Conservation (phyloP, 2,888 invertebrate genomes). For the Geophilus truncorum region DNA sequence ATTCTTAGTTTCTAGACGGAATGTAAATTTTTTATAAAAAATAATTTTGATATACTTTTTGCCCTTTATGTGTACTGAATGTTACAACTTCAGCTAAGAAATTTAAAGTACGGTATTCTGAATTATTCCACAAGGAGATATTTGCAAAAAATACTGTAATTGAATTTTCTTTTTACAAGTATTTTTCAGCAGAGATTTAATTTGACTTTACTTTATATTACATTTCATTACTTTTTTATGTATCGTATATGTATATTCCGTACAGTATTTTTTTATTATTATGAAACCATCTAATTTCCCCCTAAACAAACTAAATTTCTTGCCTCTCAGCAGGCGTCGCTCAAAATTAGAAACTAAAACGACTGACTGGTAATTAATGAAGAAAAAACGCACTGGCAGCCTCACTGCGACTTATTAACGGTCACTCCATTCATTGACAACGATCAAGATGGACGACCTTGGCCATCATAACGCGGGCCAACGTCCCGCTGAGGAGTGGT, state of each 20-base stretch:
- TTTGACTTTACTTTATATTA: background rate
- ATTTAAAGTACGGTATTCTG: too few species aligned
- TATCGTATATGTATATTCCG: too few species aligned
- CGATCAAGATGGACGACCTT: constrained; percentile 13
- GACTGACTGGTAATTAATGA: background rate
- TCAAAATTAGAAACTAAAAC: background rate
- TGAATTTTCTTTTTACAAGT: too few species aligned
- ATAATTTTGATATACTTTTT: too few species aligned
- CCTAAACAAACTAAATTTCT: background rate
- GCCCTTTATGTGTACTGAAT: too few species aligned
- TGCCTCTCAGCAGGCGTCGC: background rate
- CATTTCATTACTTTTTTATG: background rate
- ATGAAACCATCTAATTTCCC: background rate
- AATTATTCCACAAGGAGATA: too few species aligned
- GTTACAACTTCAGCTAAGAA: too few species aligned
- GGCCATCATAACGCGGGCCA: background rate
- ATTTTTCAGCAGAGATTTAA: background rate
- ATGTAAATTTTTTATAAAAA: too few species aligned
- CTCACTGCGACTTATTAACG: background rate
- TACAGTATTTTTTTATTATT: background rate
- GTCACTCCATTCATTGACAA: background rate
- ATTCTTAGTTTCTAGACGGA: too few species aligned
- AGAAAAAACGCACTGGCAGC: background rate
- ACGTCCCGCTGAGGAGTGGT: constrained; percentile 2
- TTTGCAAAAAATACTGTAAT: too few species aligned